Evolutionary conservation across 2,113 vertebrate genomes (phyloP), one percentile per base, ranked within the genome.

Genomic region (Toxotes chatareus): DNA sequence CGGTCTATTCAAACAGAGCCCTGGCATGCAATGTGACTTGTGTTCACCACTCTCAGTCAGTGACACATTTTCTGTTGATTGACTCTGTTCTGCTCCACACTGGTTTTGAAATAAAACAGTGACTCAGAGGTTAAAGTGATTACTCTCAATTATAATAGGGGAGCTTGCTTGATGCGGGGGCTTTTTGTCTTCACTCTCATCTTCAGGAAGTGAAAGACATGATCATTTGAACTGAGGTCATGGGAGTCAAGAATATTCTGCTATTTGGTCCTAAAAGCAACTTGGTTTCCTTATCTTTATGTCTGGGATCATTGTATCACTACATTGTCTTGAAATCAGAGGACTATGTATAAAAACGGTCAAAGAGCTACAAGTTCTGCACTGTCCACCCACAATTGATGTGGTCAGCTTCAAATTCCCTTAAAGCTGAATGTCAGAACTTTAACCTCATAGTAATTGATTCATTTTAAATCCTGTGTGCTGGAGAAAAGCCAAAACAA

Each of bases 81-180:
- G 44, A 11, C 5, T 36, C 14, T 51, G 1, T n/a, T 4, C 21
- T 63, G 13, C 8, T 27, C 11, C 60, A 8, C n/a, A 40, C 23
- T 57, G 73, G 44, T 13, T 38, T 68, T 76, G 10, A 42, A 76
- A 76, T 34, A 14, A 32, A 55, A 44, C 27, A 36, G 7, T n/a
- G 49, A 14, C 23, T 46, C 12, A 40, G 36, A 66, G 73, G 34
- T 55, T 21, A 55, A 56, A 56, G 62, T 16, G 49, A 16, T 0
- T 14, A 34, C 38, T 46, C 12, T 36, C 5, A 47, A 19, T 14
- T 66, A 49, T 34, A 68, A 51, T 73, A 32, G 32, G 62, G 31
- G 16, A 66, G 12, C 12, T 14, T 46, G 44, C 44, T 63, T 63
- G 19, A 4, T 19, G 17, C 47, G 2, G 16, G 6, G n/a, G 17